Percentiles rank a stretch among this genome's conserved stretches.
These are phyloP conservation scores for Pangasius krempfi DNA, from an alignment of 2,797 vertebrate species.

Conservation along the genomic window DNA sequence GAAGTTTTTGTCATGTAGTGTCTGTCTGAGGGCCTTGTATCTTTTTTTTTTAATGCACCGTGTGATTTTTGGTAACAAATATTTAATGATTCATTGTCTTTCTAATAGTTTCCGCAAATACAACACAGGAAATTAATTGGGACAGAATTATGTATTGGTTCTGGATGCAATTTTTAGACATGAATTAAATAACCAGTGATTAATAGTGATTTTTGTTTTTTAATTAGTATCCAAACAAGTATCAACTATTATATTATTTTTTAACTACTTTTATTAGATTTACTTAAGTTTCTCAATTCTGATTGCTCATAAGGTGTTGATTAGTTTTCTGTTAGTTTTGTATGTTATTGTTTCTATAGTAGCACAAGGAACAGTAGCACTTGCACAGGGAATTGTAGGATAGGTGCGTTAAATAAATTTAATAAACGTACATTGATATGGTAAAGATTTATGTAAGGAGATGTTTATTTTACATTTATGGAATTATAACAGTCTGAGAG, in stretches of 20 bases:
- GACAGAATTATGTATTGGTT: neutral
- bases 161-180: neutral
- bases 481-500: neutral
- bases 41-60: neutral
- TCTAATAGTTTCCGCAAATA: neutral
- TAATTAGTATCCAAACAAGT: no score
- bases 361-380: neutral
- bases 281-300: no score
- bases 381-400: neutral
- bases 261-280: no score
- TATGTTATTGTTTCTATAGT: neutral
- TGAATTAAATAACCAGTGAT: neutral
- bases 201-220: neutral
- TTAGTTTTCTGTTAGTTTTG: neutral
- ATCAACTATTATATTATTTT: neutral
- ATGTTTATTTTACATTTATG: neutral
- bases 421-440: neutral
- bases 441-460: neutral
- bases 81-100: neutral
- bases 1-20: neutral
- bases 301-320: no score
- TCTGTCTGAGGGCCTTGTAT: neutral
- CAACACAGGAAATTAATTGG: neutral
- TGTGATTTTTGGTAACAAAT: neutral
- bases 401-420: neutral